phyloP scores from a whole-genome alignment of 2,113 vertebrate species.

The Alethe castanea region DNA sequence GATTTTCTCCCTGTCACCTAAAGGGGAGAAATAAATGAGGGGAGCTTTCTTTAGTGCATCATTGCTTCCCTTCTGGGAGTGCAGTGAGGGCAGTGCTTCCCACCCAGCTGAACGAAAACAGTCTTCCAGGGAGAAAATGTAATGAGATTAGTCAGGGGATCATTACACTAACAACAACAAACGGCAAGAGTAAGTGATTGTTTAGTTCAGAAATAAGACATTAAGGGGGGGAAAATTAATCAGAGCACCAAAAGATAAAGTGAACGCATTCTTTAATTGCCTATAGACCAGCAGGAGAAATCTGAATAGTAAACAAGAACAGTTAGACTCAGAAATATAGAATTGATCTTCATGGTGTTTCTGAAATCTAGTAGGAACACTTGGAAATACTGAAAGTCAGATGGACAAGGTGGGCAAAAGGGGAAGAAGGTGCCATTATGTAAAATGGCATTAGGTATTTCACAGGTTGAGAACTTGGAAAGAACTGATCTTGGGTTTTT shows the following conservation, averaged over 20 bases:
- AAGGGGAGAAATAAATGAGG: neutral
- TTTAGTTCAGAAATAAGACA: neutral
- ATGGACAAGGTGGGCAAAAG: neutral
- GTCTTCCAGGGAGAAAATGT: neutral
- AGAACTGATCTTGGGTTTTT: neutral
- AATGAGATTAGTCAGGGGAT: slow-evolving; percentile 6
- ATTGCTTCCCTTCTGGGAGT: slow-evolving; percentile 2
- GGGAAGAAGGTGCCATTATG: neutral
- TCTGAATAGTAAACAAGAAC: neutral
- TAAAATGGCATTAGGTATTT: neutral
- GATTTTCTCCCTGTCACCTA: neutral
- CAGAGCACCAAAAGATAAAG: neutral
- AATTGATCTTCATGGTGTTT: neutral
- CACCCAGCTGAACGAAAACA: neutral
- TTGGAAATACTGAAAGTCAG: neutral
- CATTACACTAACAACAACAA: slow-evolving; percentile 24
- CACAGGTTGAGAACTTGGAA: neutral
- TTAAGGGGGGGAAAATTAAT: neutral
- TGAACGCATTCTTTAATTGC: neutral
- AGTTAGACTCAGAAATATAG: neutral
- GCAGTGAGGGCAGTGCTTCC: neutral
- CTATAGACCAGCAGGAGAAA: neutral
- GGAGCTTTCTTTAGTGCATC: neutral
- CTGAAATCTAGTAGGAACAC: neutral
- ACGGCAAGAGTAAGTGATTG: neutral